A percentile compares a stretch with the other conserved stretches of the same genome.
Conservation (phyloP, 2,797 vertebrate genomes). For the Fistularia tabacaria region DNA sequence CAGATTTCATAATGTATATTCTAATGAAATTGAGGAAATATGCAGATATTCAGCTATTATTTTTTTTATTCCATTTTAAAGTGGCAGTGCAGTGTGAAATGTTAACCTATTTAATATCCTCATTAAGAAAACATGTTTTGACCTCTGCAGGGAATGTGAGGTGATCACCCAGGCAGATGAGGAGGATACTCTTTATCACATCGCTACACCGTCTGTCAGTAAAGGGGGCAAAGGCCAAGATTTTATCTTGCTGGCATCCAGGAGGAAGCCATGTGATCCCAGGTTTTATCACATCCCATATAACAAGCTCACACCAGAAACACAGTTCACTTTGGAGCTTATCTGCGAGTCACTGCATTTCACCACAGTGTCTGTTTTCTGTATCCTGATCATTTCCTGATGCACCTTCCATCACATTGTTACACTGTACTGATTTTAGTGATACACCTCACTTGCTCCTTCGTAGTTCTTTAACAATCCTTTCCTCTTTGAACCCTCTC, state of each 20-base stretch:
- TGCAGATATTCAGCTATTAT: too few species aligned
- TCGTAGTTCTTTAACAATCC: slow-evolving; percentile 10
- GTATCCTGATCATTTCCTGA: neutral
- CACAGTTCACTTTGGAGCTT: neutral
- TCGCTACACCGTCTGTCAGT: slow-evolving; percentile 76
- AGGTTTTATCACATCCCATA: slow-evolving; percentile 68
- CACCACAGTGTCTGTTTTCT: neutral
- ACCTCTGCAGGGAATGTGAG: slow-evolving; percentile 78
- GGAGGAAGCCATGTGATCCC: slow-evolving; percentile 84
- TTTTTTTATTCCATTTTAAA: neutral
- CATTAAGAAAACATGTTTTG: too few species aligned
- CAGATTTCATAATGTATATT: too few species aligned
- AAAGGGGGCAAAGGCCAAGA: slow-evolving; percentile 81
- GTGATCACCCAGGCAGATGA: slow-evolving; percentile 85
- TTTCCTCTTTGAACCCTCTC: slow-evolving; percentile 25
- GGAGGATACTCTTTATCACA: slow-evolving; percentile 86
- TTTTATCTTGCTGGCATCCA: slow-evolving; percentile 89
- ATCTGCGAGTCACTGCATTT: neutral
- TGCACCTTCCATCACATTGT: neutral
- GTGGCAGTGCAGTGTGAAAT: neutral
- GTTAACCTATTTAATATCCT: neutral
- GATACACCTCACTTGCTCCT: neutral
- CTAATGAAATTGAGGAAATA: too few species aligned
- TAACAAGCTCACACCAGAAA: neutral
- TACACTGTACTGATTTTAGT: neutral